These are phyloP conservation scores for Campaea margaritaria DNA, from an alignment of 2,888 invertebrate genomes.

Conservation along the genomic window DNA sequence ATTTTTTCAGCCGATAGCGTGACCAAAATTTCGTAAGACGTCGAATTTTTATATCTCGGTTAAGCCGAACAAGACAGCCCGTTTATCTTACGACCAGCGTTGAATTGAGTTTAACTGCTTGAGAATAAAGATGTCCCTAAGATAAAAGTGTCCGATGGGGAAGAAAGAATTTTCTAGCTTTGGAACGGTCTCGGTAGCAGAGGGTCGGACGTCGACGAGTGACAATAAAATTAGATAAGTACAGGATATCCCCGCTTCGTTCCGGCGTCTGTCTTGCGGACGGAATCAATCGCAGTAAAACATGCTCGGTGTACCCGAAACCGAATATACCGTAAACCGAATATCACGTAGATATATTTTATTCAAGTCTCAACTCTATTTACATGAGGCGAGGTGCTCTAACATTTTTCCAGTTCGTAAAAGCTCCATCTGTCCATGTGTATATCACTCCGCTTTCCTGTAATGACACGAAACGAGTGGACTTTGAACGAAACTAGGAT, in stretches of 20 bases:
- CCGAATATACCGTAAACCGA: conserved; percentile 48
- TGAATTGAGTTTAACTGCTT: conserved; percentile 79
- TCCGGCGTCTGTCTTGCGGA: conserved; percentile 74
- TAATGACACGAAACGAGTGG: conserved; percentile 78
- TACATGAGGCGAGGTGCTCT: conserved; percentile 32
- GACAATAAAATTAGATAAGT: conserved; percentile 85
- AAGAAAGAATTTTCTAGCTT: conserved; percentile 72
- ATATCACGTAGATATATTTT: conserved; percentile 34
- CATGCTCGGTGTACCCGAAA: conserved; percentile 66
- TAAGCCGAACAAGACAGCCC: conserved; percentile 53
- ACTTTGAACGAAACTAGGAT: conserved; percentile 74
- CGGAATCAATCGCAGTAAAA: conserved; percentile 84
- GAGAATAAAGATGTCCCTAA: conserved; percentile 78
- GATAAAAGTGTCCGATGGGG: conserved; percentile 73
- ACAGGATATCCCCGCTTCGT: conserved; percentile 73
- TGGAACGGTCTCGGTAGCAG: conserved; percentile 62
- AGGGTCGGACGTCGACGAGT: conserved; percentile 74
- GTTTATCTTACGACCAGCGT: conserved; percentile 70
- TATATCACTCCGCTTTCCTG: conserved; percentile 74
- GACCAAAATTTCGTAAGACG: conserved; percentile 51
- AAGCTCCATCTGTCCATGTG: conserved; percentile 53
- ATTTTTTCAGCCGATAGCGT: conserved; percentile 40
- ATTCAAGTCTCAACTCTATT: conserved; percentile 53
- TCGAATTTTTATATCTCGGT: conserved; percentile 55
- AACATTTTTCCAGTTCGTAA: conserved; percentile 29